Evolutionary conservation across 1,140 invertebrate genomes (phyloP), one percentile per base, ranked within the genome.

Genomic region (Drosophila hydei): DNA sequence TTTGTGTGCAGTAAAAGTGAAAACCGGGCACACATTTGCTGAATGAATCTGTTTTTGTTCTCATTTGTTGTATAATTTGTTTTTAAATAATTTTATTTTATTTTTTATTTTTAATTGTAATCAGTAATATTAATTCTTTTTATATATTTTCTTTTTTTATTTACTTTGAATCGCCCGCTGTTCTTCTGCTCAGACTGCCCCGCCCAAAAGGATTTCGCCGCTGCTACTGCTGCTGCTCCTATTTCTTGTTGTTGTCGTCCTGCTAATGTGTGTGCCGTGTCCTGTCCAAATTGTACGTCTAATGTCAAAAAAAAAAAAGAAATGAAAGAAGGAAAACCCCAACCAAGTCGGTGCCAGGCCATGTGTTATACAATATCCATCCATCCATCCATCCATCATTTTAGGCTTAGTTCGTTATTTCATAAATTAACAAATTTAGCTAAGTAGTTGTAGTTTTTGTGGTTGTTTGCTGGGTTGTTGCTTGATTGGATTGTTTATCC

Each of bases 381-480:
- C 77, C 73, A 87, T 85, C 80, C 70, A 55, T 64, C 42, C 77
- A 80, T 87, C 77, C 73, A 87, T 85, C 80, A 85, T 58, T 64
- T 61, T 56, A 23, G 54, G 54, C 61, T 87, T 87, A 88, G 83
- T 87, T 87, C 74, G 81, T 88, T 87, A 81, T 83, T 79, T 88
- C 83, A 89, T 83, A 88, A 89, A 89, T 88, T 88, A 88, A 88
- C 83, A 88, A 88, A 88, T 88, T 88, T 88, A 83, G 84, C 83
- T 88, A 88, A 88, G 79, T 87, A 87, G 83, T 87, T 83, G 83
- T 88, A 78, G 81, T 85, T 79, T 67, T 70, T 78, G 72, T 79
- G 65, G 62, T 48, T 79, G 59, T 43, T 64, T 33, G 30, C 30
- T 33, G 27, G 7, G 68, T 73, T 81, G 56, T 73, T 63, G 52